Evolutionary conservation across 2,797 vertebrate genomes (phyloP), one percentile per base, ranked within the genome.

Genomic region (Pagetopsis macropterus): DNA sequence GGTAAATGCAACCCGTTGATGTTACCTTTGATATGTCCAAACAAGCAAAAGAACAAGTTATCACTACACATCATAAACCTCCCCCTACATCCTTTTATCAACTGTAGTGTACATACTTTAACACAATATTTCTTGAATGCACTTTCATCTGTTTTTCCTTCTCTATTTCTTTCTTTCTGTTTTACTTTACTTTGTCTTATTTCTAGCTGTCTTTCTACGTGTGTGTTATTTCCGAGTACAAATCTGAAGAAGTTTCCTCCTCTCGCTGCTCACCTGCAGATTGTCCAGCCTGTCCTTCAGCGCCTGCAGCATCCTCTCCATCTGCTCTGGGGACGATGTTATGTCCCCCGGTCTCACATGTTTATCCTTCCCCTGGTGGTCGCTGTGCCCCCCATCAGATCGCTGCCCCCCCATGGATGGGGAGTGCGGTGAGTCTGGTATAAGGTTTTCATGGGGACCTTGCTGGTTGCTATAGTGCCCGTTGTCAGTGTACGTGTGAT

Each of bases 251-350:
- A 76, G 64, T 77, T 66, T 65, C 13, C 44, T 54, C 45, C 7
- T 9, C 9, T 40, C 8, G 33, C n/a, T 62, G 48, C 88, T 87
- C 90, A 96, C 96, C 95, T 96, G 95, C 67, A 96, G 84, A 80
- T 94, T 95, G 75, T 94, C 93, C 85, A 96, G 90, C 75, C 94
- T 89, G 74, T 96, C 95, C 87, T 95, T 96, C 70, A 96, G 91
- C 1, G 93, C 92, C 67, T 94, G 93, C 82, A 96, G 87, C 84
- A 95, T 95, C 74, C 94, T 92, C 65, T 92, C 93, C 94, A 94
- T 93, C 86, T 96, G 94, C 79, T 95, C 91, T 0, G 87, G 88
- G 0, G 94, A 87, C 0, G 94, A 92, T 1, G 87, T 84, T 79
- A 79, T 76, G 64, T 91, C 94, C 70, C 83, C 91, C 0, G 80